These are phyloP conservation scores for Scleropages formosus DNA, from an alignment of 2,797 vertebrate genomes.

Conservation along the genomic window DNA sequence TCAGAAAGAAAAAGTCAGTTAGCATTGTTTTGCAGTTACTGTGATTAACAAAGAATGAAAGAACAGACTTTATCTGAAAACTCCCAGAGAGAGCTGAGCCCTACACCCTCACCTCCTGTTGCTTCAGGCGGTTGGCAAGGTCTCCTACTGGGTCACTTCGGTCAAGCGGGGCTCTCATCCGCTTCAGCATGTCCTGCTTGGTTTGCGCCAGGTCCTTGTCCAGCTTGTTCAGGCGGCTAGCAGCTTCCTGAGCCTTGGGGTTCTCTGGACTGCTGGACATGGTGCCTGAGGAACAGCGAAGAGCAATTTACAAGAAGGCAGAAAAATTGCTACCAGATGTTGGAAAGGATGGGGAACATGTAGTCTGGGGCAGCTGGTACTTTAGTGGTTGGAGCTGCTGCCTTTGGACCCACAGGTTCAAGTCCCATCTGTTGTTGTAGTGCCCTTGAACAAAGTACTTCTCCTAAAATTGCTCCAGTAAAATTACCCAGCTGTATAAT, in stretches of 20 bases:
- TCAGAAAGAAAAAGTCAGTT: too few species aligned
- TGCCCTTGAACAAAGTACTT: too few species aligned
- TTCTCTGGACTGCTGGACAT: conserved; percentile 57
- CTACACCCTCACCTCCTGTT: conserved; percentile 77
- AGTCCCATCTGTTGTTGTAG: too few species aligned
- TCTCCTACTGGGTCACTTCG: conserved; percentile 70
- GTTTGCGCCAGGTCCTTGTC: conserved; percentile 69
- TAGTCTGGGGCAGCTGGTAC: too few species aligned
- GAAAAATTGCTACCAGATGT: too few species aligned
- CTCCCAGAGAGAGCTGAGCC: background rate
- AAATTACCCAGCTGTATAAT: too few species aligned
- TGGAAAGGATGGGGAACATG: background rate
- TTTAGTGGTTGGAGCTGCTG: too few species aligned
- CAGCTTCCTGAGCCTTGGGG: conserved; percentile 68
- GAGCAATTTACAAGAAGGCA: background rate
- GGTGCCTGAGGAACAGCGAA: conserved; percentile 45
- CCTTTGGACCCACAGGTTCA: too few species aligned
- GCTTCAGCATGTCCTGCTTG: conserved; percentile 71
- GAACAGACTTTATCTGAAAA: background rate
- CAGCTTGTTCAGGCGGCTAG: conserved; percentile 72
- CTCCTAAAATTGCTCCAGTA: too few species aligned
- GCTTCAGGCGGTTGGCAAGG: conserved; percentile 74
- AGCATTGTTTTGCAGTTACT: background rate
- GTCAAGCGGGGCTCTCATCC: conserved; percentile 77
- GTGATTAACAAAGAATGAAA: too few species aligned